phyloP scores from a whole-genome alignment of 2,797 vertebrate genomes.

The Sebastes miniatus region DNA sequence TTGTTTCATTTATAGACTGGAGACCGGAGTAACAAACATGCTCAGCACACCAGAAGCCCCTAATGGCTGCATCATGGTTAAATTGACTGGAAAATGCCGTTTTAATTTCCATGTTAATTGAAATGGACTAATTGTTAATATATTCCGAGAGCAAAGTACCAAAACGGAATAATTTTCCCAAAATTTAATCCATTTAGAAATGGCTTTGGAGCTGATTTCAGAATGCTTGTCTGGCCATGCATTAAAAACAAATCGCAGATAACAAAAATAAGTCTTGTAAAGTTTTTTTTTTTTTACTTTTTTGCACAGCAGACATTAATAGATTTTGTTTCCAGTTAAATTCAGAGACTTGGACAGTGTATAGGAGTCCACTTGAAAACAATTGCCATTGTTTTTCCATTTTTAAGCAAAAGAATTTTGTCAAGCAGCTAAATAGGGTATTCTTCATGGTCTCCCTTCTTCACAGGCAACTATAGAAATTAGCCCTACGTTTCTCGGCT shows the following conservation, averaged over 20 bases:
- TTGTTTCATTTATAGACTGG: conserved; percentile 44
- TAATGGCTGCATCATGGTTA: conserved; percentile 92
- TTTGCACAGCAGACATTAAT: conserved; percentile 31
- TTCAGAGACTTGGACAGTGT: conserved; percentile 64
- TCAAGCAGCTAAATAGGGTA: conserved; percentile 90
- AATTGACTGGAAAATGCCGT: conserved; percentile 99
- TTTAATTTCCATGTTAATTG: conserved; percentile 98
- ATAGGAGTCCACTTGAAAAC: conserved; percentile 80
- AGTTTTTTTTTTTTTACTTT: conserved; percentile 56
- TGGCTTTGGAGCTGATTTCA: conserved; percentile 58
- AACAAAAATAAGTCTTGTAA: conserved; percentile 48
- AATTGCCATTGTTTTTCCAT: conserved; percentile 81
- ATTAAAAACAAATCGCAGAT: conserved; percentile 43
- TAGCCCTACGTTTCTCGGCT: conserved; percentile 99
- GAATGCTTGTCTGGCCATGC: conserved; percentile 49
- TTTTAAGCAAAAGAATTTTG: conserved; percentile 84
- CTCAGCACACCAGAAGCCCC: conserved; percentile 75
- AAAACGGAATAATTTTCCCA: conserved; percentile 76
- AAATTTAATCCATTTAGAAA: conserved; percentile 73
- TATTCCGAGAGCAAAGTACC: conserved; percentile 83
- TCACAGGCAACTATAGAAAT: conserved; percentile 99
- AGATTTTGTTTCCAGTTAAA: conserved; percentile 45
- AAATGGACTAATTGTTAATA: conserved; percentile 98
- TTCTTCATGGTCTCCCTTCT: conserved; percentile 94
- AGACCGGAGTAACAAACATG: conserved; percentile 66